Percentiles rank a stretch among this genome's conserved stretches.
phyloP scores from a whole-genome alignment of 1,140 invertebrate species.

The Micrasema minimum region DNA sequence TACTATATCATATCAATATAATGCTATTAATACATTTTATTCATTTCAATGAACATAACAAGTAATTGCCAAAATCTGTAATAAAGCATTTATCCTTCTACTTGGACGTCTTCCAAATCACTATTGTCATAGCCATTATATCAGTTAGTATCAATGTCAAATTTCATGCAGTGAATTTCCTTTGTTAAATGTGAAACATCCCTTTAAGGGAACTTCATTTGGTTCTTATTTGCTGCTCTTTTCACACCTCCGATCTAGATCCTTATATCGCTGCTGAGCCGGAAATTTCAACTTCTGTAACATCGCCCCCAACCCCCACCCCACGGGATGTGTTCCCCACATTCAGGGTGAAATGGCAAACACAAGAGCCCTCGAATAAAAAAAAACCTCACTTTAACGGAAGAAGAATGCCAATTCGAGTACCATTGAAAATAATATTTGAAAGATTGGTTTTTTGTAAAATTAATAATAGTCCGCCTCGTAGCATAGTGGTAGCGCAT shows the following conservation, averaged over 20 bases:
- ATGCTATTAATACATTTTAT: too few species aligned
- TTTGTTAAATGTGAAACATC: too few species aligned
- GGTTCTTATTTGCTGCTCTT: constrained; percentile 14
- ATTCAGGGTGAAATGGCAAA: not conserved
- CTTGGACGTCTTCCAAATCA: too few species aligned
- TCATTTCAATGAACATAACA: too few species aligned
- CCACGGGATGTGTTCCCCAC: not conserved
- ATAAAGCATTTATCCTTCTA: too few species aligned
- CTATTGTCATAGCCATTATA: too few species aligned
- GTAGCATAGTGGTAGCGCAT: too few species aligned
- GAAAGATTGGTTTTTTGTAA: too few species aligned
- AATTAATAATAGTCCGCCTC: too few species aligned
- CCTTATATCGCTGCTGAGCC: constrained; percentile 44
- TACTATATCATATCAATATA: not conserved
- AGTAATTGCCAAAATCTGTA: too few species aligned
- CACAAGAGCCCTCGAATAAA: constrained; percentile 19
- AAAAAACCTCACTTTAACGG: constrained; percentile 12
- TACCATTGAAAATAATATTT: constrained; percentile 10
- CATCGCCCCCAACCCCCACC: constrained; percentile 34
- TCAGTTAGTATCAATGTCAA: too few species aligned
- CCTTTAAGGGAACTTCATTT: constrained; percentile 27
- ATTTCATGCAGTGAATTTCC: too few species aligned
- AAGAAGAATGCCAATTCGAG: constrained; percentile 24
- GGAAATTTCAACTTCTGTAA: constrained; percentile 49
- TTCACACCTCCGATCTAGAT: constrained; percentile 26